A percentile compares a stretch with the other conserved stretches of the same genome.
Evolutionary conservation across 2,113 vertebrate species (phyloP).

Genomic region (Phaetusa simplex): DNA sequence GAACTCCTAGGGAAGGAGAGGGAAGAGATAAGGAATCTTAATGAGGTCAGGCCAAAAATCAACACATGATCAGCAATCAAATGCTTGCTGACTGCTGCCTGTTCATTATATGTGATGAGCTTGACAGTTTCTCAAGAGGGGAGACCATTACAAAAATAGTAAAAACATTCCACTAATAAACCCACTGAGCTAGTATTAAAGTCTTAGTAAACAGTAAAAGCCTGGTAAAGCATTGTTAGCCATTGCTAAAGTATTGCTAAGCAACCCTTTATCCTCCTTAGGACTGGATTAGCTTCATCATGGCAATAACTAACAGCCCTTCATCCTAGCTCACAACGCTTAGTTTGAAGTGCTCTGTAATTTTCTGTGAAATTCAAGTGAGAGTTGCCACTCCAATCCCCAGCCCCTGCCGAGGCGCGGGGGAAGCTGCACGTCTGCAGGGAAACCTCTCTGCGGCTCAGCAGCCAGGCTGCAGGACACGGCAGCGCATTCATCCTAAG

Average conservation of each 20-base stretch:
- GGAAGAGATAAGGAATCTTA: slow-evolving; percentile 50
- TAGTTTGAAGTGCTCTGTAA: not conserved
- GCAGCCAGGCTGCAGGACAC: not conserved
- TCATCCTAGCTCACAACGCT: not conserved
- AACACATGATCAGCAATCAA: slow-evolving; percentile 34
- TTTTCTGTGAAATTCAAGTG: slow-evolving; percentile 7
- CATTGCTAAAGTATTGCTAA: slow-evolving; percentile 53
- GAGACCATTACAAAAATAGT: slow-evolving; percentile 24
- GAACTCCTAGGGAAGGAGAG: slow-evolving; percentile 41
- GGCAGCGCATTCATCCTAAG: not conserved
- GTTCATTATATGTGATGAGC: slow-evolving; percentile 48
- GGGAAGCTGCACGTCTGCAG: not conserved
- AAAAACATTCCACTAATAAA: slow-evolving; percentile 31
- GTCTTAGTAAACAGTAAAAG: slow-evolving; percentile 38
- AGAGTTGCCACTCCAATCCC: not conserved
- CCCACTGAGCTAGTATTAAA: slow-evolving; percentile 45
- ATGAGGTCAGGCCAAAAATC: slow-evolving; percentile 43
- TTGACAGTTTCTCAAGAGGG: slow-evolving; percentile 63
- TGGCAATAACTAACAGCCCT: not conserved
- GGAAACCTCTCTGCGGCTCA: not conserved
- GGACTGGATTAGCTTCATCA: slow-evolving; percentile 46
- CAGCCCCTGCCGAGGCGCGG: not conserved
- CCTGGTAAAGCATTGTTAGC: slow-evolving; percentile 53
- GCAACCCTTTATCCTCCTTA: slow-evolving; percentile 56
- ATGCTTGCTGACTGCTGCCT: slow-evolving; percentile 26